A percentile compares a stretch with the other conserved stretches of the same genome.
Conservation (phyloP, 2,113 vertebrate genomes). For the Dissostichus mawsoni region DNA sequence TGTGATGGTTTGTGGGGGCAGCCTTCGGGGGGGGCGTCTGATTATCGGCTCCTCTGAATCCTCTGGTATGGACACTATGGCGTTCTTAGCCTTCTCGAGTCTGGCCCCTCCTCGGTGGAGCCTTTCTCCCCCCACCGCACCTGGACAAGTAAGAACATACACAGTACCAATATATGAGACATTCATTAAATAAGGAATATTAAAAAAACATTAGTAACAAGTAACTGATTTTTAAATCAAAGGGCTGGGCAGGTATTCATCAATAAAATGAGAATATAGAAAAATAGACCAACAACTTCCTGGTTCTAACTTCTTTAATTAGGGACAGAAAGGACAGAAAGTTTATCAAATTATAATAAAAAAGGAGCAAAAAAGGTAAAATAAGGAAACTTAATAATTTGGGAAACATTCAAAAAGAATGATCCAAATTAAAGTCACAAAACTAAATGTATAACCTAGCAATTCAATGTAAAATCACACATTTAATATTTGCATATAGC, state of each 20-base stretch:
- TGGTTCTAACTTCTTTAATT: background rate
- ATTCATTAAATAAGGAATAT: background rate
- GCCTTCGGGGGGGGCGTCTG: conserved; percentile 78
- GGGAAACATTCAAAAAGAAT: no score
- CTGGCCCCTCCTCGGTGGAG: conserved; percentile 96
- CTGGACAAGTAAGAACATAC: conserved; percentile 69
- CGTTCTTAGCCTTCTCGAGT: conserved; percentile 96
- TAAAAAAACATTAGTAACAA: background rate
- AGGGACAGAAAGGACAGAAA: no score
- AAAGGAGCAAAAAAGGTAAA: no score
- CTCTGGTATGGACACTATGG: conserved; percentile 90
- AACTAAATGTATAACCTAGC: background rate
- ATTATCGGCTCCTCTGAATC: conserved; percentile 85
- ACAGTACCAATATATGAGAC: background rate
- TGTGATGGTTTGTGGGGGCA: conserved; percentile 71
- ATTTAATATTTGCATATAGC: no score
- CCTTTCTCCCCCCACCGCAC: conserved; percentile 98
- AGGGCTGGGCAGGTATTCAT: background rate
- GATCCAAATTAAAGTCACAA: no score
- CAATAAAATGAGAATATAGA: no score
- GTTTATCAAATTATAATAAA: no score
- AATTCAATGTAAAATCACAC: background rate
- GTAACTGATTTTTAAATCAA: background rate
- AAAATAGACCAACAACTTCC: background rate
- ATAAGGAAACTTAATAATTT: no score